phyloP scores from a whole-genome alignment of 1,140 invertebrate genomes.

The Philaenus spumarius region DNA sequence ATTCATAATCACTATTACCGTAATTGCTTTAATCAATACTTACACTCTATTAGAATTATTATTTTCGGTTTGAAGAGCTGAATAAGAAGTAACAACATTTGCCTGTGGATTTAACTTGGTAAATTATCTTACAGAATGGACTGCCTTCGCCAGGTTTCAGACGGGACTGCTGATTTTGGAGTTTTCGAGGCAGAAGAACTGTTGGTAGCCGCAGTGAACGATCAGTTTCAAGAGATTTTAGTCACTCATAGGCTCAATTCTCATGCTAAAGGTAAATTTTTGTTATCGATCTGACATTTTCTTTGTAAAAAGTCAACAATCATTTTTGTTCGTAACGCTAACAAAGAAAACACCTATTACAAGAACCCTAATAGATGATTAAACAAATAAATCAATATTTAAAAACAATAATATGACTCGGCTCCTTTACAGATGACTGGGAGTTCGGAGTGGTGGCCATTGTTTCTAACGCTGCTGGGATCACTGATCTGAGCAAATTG shows the following conservation, averaged over 20 bases:
- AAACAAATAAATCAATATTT: no score
- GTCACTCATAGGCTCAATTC: slow-evolving; percentile 9
- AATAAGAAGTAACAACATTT: no score
- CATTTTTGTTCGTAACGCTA: no score
- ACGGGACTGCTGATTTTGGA: slow-evolving; percentile 72
- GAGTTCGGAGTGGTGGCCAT: slow-evolving; percentile 63
- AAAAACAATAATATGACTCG: no score
- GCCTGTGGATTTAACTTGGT: not conserved
- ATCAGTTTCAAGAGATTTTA: slow-evolving; percentile 3
- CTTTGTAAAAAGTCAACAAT: no score
- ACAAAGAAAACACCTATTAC: no score
- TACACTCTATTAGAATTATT: no score
- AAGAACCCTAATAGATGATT: no score
- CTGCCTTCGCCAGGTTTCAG: slow-evolving; percentile 65
- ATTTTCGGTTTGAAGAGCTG: no score
- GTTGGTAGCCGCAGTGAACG: slow-evolving; percentile 3
- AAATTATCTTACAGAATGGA: slow-evolving; percentile 48
- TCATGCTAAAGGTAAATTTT: not conserved
- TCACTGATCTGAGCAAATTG: slow-evolving; percentile 52
- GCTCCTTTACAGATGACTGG: slow-evolving; percentile 35
- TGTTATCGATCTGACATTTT: no score
- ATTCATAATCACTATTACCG: no score
- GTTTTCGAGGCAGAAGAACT: slow-evolving; percentile 71
- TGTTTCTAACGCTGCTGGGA: slow-evolving; percentile 49
- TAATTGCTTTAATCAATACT: no score